Base-by-base conservation (phyloP, 2,797 vertebrate species). In the Thalassophryne amazonica region DNA sequence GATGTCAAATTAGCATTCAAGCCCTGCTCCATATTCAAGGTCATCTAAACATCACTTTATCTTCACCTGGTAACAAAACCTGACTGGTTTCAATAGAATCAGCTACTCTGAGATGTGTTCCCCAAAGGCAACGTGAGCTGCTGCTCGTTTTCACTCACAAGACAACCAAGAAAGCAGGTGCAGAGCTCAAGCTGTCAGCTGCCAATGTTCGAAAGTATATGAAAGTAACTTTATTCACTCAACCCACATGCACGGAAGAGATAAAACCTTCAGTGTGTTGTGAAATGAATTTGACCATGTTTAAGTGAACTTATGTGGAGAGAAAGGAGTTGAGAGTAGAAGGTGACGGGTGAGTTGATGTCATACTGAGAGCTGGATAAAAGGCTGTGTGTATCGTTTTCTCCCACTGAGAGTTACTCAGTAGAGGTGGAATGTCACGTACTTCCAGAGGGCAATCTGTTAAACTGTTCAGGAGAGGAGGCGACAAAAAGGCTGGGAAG, bases 1-100 rank as follows among this genome's bases (percentile, higher is more conserved):
- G 53, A 56, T 50, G 62, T 74, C 68, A 68, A 65, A 79, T 84
- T 73, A 79, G 53, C 61, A 83, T 78, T 80, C 72, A 69, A 60
- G 57, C 54, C 6, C 59, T 5, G 39, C 60, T 69, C 54, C 57
- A 37, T 60, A 77, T 78, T 84, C 81, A 83, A 85, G 83, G 83
- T 84, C 80, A 76, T 74, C 53, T 34, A 71, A 81, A 76, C 65
- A 56, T 27, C 7, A 48, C 28, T 75, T 75, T 58, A 67, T 69
- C 66, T 76, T 52, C 50, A 45, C 66, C 60, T 49, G 39, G 47
- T 23, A 42, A 37, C 58, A 79, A 74, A 42, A 77, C 52, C 40
- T 25, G 61, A 52, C 42, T 24, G 31, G 52, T 62, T 68, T 77
- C 66, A 57, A 69, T 49, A 73, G 25, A 70, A 50, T n/a, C 55